Conservation (phyloP, 2,113 vertebrate genomes). For the Clarias macrocephalus region DNA sequence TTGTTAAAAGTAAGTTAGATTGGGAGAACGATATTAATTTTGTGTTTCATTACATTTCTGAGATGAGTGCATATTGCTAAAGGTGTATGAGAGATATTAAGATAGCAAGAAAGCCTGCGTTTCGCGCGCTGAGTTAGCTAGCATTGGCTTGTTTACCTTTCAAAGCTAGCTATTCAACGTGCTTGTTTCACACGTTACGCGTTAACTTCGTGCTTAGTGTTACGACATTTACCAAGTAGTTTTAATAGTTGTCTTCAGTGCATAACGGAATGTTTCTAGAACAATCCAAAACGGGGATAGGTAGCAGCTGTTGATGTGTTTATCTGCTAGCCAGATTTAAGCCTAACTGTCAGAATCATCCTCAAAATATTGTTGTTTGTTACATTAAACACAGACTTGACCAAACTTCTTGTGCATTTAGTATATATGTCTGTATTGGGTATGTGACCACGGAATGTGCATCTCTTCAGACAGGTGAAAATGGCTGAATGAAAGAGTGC, state of each 20-base stretch:
- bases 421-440: not conserved
- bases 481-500: constrained; percentile 12
- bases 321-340: not conserved
- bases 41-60: not conserved
- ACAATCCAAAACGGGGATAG: not conserved
- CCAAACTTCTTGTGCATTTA: not conserved
- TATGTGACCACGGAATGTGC: not conserved
- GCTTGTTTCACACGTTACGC: not conserved
- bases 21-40: not conserved
- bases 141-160: not conserved
- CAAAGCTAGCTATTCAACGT: not conserved
- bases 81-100: not conserved
- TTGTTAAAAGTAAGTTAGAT: not conserved
- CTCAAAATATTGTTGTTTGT: not conserved
- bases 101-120: no score
- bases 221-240: not conserved
- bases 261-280: not conserved
- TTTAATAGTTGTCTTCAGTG: not conserved
- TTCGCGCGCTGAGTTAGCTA: not conserved
- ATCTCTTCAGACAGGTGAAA: constrained; percentile 20
- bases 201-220: not conserved
- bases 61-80: not conserved
- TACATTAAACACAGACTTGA: not conserved
- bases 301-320: constrained; percentile 25
- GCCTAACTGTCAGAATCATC: not conserved